phyloP scores from a whole-genome alignment of 2,888 invertebrate species.

The Rhopalosiphum nymphaeae region DNA sequence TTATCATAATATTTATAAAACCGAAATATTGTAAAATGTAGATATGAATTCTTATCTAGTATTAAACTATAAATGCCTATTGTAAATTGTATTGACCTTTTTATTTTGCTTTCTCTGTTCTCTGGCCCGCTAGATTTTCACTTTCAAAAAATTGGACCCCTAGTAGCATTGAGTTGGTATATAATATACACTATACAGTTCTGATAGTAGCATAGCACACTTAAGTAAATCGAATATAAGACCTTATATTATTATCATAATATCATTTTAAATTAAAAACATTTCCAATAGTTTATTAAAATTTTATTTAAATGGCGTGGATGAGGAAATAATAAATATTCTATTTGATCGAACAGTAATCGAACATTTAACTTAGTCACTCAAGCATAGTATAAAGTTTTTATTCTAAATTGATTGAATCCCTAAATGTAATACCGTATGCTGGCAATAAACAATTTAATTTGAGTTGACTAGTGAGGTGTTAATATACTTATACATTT shows the following conservation, averaged over 20 bases:
- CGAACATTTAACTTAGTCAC: neutral
- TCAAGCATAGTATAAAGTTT: neutral
- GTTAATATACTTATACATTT: neutral
- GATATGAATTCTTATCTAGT: too few species aligned
- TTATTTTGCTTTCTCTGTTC: too few species aligned
- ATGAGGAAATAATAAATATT: neutral
- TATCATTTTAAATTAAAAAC: neutral
- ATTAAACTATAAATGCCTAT: too few species aligned
- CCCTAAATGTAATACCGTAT: neutral
- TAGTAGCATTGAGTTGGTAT: too few species aligned
- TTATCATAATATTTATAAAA: too few species aligned
- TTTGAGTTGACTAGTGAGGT: neutral
- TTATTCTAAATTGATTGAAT: neutral
- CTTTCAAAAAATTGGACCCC: too few species aligned
- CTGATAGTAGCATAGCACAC: neutral
- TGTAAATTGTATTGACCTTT: too few species aligned
- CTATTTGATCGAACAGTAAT: neutral
- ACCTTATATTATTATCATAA: neutral
- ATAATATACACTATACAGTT: neutral
- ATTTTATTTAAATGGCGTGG: neutral
- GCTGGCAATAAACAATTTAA: neutral
- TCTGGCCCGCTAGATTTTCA: too few species aligned
- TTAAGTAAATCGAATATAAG: neutral
- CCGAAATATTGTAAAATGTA: too few species aligned
- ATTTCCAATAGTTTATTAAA: neutral